phyloP scores from a whole-genome alignment of 2,797 vertebrate species.

The Oryzias dopingdopingensis region DNA sequence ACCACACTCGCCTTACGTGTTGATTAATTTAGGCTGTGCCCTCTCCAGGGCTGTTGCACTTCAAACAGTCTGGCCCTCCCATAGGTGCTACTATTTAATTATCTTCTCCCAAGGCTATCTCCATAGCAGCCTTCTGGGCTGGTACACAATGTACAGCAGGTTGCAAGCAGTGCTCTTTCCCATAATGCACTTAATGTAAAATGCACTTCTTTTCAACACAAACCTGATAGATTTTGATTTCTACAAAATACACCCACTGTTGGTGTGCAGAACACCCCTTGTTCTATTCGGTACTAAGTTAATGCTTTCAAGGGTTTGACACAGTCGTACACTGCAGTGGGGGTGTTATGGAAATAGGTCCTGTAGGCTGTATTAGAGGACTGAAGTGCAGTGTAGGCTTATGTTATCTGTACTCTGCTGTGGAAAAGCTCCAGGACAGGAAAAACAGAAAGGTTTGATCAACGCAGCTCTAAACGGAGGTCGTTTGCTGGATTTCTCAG shows the following conservation, averaged over 20 bases:
- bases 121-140: constrained; percentile 50
- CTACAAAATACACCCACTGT: constrained; percentile 2
- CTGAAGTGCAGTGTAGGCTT: constrained; percentile 65
- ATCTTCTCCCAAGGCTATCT: constrained; percentile 66
- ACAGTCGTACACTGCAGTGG: constrained; percentile 49
- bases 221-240: not conserved
- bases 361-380: constrained; percentile 62
- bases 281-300: constrained; percentile 30
- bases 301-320: constrained; percentile 53
- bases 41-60: constrained; percentile 51
- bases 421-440: constrained; percentile 21
- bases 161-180: not conserved
- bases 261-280: constrained; percentile 6
- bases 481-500: not conserved
- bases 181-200: not conserved
- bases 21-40: constrained; percentile 73
- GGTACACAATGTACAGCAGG: constrained; percentile 1
- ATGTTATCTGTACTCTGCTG: constrained; percentile 44
- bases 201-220: not conserved
- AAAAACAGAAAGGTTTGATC: constrained; percentile 15
- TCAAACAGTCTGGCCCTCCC: constrained; percentile 67
- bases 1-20: constrained; percentile 42
- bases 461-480: constrained; percentile 13
- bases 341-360: constrained; percentile 64
- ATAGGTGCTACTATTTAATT: constrained; percentile 77